These are phyloP conservation scores for Littorina saxatilis DNA, from an alignment of 1,140 invertebrate species.

Conservation along the genomic window DNA sequence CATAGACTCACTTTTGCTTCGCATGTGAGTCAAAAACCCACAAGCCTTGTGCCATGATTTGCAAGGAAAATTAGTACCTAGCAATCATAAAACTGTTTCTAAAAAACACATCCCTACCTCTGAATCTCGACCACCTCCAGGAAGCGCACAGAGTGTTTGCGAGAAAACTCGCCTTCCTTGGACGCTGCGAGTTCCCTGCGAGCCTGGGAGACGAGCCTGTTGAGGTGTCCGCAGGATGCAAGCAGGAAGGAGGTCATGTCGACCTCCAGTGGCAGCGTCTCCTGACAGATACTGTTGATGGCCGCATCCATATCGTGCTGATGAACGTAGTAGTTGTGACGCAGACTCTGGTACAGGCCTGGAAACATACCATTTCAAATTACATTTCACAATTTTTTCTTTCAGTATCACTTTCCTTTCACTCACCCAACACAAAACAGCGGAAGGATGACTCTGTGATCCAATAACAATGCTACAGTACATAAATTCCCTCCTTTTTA, in stretches of 20 bases:
- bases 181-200: constrained; percentile 35
- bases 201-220: constrained; percentile 53
- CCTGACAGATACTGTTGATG: constrained; percentile 84
- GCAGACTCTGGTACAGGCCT: constrained; percentile 77
- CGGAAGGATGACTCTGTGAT: background rate
- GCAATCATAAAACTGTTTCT: too few relatives aligned
- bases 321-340: constrained; percentile 80
- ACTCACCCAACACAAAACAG: background rate
- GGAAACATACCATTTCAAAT: too few relatives aligned
- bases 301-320: constrained; percentile 83
- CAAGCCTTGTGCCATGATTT: too few relatives aligned
- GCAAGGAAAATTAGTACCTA: too few relatives aligned
- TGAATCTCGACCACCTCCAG: constrained; percentile 56
- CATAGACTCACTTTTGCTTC: too few relatives aligned
- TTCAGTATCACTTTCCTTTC: too few relatives aligned
- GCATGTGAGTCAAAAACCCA: too few relatives aligned
- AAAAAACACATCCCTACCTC: too few relatives aligned
- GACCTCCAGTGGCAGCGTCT: constrained; percentile 81
- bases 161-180: constrained; percentile 36
- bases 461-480: background rate
- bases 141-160: constrained; percentile 59
- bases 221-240: constrained; percentile 71
- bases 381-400: too few relatives aligned
- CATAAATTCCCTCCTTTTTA: too few relatives aligned
- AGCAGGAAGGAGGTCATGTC: constrained; percentile 84